These are phyloP conservation scores for Aleadryas rufinucha DNA, from an alignment of 2,113 vertebrate genomes.

Conservation along the genomic window DNA sequence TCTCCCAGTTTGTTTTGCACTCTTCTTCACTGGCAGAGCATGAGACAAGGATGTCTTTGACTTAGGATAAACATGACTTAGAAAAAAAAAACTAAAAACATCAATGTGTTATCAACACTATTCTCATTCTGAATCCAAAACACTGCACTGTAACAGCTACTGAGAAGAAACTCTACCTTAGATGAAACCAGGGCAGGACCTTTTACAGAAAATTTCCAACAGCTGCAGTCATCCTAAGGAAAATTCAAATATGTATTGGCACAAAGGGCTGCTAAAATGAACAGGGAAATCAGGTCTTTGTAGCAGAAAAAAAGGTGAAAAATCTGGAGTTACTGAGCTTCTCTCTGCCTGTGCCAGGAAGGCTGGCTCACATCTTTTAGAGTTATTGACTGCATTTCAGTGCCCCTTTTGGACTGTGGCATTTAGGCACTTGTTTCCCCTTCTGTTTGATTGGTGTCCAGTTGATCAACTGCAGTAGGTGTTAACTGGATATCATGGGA, in stretches of 20 bases:
- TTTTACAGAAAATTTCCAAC: not conserved
- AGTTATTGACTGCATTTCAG: not conserved
- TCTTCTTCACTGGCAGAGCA: not conserved
- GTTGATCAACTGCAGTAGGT: not conserved
- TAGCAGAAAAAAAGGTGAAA: not conserved
- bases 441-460: not conserved
- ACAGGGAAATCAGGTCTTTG: not conserved
- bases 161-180: not conserved
- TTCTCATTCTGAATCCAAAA: not conserved
- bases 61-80: not conserved
- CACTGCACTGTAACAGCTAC: not conserved
- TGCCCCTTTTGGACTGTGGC: not conserved
- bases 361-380: not conserved
- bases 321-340: not conserved
- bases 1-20: not conserved
- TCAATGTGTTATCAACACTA: no score
- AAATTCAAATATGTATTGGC: not conserved
- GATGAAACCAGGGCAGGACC: not conserved
- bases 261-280: not conserved
- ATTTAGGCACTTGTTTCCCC: not conserved
- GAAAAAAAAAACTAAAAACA: fast-evolving
- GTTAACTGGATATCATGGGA: no score
- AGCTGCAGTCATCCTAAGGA: not conserved
- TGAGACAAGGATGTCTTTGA: not conserved
- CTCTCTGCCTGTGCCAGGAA: not conserved